phyloP scores from a whole-genome alignment of 2,797 vertebrate species.

The Oreortyx pictus region DNA sequence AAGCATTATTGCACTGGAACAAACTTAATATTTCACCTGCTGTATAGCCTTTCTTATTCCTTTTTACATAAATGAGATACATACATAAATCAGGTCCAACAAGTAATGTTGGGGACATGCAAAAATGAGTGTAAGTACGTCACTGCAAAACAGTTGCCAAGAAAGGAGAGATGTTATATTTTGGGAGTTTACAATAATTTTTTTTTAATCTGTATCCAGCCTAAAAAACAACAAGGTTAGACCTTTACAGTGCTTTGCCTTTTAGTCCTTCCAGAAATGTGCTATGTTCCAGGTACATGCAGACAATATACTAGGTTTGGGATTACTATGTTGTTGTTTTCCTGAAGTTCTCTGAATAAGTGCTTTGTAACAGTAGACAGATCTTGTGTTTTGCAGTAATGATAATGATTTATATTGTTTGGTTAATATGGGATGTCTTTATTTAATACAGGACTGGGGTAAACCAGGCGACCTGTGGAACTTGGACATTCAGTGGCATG shows the following conservation, averaged over 20 bases:
- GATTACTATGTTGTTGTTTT: neutral
- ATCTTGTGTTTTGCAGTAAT: neutral
- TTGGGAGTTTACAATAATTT: neutral
- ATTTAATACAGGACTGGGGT: constrained; percentile 91
- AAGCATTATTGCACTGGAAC: neutral
- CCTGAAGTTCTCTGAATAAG: neutral
- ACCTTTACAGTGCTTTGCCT: neutral
- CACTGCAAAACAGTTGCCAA: neutral
- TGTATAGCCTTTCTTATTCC: neutral
- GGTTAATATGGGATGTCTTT: neutral
- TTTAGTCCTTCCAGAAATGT: neutral
- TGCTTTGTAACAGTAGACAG: neutral
- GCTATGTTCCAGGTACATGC: neutral
- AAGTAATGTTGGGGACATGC: neutral
- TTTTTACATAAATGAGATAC: neutral
- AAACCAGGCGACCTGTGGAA: constrained; percentile 93
- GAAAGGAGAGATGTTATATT: neutral
- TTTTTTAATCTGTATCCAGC: neutral
- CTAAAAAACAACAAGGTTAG: neutral
- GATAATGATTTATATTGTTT: neutral
- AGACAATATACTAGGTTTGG: neutral
- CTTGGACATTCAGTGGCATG: constrained; percentile 94
- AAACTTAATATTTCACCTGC: neutral
- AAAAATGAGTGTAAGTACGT: neutral
- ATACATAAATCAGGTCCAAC: neutral